phyloP scores from a whole-genome alignment of 2,797 vertebrate genomes.

The Varecia variegata region DNA sequence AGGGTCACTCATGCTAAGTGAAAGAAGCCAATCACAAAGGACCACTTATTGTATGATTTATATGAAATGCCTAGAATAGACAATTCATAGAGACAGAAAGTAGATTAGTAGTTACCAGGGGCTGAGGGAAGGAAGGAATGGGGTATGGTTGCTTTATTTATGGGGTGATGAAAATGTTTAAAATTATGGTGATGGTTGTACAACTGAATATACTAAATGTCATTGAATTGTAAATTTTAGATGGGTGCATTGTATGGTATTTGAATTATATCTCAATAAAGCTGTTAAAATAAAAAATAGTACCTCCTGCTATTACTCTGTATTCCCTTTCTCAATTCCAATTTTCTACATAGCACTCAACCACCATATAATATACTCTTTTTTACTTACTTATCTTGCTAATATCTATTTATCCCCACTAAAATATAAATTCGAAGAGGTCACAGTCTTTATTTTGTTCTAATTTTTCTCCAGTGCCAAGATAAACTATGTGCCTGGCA shows the following conservation, averaged over 20 bases:
- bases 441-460: neutral
- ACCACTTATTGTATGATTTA: neutral
- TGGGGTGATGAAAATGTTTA: neutral
- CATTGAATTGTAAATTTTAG: neutral
- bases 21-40: slow-evolving; percentile 14
- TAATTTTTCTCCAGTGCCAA: neutral
- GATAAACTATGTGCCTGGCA: neutral
- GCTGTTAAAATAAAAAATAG: neutral
- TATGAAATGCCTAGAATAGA: neutral
- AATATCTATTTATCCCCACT: neutral
- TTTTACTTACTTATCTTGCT: neutral
- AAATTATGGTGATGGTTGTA: neutral
- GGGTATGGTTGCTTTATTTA: neutral
- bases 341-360: neutral
- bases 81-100: neutral
- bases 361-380: neutral
- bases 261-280: slow-evolving; percentile 45
- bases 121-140: neutral
- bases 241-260: neutral
- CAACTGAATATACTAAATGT: neutral
- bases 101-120: neutral
- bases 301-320: neutral
- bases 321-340: neutral
- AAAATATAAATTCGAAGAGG: slow-evolving; percentile 8
- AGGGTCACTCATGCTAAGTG: neutral